Evolutionary conservation across 2,113 vertebrate genomes (phyloP).

Genomic region (Xenopus borealis): DNA sequence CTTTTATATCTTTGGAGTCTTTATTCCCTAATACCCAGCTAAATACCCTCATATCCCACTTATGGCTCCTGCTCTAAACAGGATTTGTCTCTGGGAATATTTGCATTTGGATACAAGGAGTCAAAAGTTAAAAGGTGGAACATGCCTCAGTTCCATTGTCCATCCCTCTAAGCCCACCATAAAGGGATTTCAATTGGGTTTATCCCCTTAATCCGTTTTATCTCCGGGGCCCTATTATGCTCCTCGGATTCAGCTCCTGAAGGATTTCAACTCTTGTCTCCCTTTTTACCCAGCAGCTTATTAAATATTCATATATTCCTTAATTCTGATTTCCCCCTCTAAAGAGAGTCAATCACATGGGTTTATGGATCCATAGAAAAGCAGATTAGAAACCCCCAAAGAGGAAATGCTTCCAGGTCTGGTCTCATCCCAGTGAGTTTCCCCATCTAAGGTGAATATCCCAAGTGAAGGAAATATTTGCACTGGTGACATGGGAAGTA

Average conservation of each 20-base stretch:
- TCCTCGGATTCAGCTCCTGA: conserved; percentile 1
- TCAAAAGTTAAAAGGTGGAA: conserved; percentile 9
- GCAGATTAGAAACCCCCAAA: conserved; percentile 23
- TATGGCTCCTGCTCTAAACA: no score
- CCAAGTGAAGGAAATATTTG: no score
- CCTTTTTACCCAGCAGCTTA: conserved; percentile 1
- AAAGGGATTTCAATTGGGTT: conserved; percentile 19
- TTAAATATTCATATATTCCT: conserved; percentile 29
- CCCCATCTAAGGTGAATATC: no score
- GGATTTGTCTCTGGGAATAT: not conserved
- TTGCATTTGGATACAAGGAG: conserved; percentile 13
- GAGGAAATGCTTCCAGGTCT: conserved; percentile 5
- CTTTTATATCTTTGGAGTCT: no score
- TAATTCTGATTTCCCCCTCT: conserved; percentile 12
- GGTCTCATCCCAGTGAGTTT: not conserved
- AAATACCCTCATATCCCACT: no score
- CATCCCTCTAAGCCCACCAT: not conserved
- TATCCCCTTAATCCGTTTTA: conserved; percentile 25
- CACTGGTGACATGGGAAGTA: no score
- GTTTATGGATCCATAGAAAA: conserved; percentile 33
- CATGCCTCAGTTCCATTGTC: conserved; percentile 13
- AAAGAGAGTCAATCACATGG: conserved; percentile 19
- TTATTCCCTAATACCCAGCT: no score
- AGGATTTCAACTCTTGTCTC: conserved; percentile 16
- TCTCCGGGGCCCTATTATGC: conserved; percentile 8